A percentile compares a stretch with the other conserved stretches of the same genome.
These are phyloP conservation scores for Bombus turneri DNA, from an alignment of 1,140 invertebrate species.

Conservation along the genomic window DNA sequence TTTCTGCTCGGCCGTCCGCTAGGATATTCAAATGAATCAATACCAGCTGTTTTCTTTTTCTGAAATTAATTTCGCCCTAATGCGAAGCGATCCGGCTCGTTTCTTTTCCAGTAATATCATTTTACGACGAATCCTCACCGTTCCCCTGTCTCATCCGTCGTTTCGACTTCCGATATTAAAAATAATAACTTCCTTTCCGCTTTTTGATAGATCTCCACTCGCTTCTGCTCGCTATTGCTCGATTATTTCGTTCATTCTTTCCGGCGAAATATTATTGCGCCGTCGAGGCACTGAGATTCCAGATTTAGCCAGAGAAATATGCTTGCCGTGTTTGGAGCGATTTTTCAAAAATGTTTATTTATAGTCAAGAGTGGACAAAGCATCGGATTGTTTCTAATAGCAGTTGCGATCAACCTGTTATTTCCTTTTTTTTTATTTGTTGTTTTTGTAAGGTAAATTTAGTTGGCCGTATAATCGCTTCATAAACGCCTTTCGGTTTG, in stretches of 20 bases:
- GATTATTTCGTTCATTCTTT: neutral
- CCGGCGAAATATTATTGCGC: neutral
- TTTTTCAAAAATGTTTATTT: neutral
- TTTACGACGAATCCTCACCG: neutral
- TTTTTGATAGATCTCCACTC: constrained; percentile 4
- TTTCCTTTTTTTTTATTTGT: neutral
- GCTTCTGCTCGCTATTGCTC: neutral
- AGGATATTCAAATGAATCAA: constrained; percentile 71
- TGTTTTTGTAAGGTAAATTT: too few species aligned
- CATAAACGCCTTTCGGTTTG: neutral
- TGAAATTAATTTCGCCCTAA: constrained; percentile 64
- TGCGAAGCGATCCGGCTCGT: neutral
- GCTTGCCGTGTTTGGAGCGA: neutral
- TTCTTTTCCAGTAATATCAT: neutral
- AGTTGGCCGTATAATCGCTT: neutral
- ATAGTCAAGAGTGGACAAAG: neutral
- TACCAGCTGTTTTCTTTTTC: constrained; percentile 69
- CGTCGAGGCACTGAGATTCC: too few species aligned
- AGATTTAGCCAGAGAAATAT: too few species aligned
- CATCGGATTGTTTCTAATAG: neutral
- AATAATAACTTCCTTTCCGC: constrained; percentile 46
- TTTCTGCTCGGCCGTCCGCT: neutral
- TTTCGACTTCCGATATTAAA: constrained; percentile 51
- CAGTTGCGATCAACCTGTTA: neutral
- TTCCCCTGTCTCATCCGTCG: constrained; percentile 5